phyloP scores from a whole-genome alignment of 2,113 vertebrate species.

The Rhinichthys klamathensis region DNA sequence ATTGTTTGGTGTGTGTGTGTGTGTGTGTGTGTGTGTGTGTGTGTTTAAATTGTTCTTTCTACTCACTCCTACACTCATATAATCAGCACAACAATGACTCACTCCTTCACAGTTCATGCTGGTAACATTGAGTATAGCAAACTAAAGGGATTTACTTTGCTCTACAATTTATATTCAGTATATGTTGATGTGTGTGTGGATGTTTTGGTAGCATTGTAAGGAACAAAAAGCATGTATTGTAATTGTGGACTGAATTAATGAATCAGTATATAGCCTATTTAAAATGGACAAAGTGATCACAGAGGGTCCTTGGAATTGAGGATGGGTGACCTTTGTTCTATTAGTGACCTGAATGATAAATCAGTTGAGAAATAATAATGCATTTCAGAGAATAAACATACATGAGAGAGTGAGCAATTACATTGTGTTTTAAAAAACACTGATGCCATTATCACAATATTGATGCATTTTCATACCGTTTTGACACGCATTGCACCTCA shows the following conservation, averaged over 20 bases:
- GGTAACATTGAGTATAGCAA: conserved; percentile 25
- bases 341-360: conserved; percentile 21
- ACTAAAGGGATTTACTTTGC: conserved; percentile 1
- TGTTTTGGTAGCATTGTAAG: neutral
- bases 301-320: neutral
- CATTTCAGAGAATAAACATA: neutral
- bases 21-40: neutral
- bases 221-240: neutral
- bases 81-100: conserved; percentile 45
- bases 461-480: neutral
- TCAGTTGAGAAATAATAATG: neutral
- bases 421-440: neutral
- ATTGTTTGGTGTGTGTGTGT: neutral
- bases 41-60: conserved; percentile 39
- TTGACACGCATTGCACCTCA: neutral
- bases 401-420: neutral
- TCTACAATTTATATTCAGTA: neutral
- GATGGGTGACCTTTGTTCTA: conserved; percentile 20
- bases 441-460: neutral
- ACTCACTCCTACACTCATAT: conserved; percentile 45
- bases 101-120: conserved; percentile 31
- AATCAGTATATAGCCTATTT: conserved; percentile 8
- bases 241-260: neutral
- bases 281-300: conserved; percentile 1
- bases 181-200: neutral